Percentiles rank a stretch among this genome's conserved stretches.
phyloP scores from a whole-genome alignment of 2,888 invertebrate genomes.

The Athalia cordata region DNA sequence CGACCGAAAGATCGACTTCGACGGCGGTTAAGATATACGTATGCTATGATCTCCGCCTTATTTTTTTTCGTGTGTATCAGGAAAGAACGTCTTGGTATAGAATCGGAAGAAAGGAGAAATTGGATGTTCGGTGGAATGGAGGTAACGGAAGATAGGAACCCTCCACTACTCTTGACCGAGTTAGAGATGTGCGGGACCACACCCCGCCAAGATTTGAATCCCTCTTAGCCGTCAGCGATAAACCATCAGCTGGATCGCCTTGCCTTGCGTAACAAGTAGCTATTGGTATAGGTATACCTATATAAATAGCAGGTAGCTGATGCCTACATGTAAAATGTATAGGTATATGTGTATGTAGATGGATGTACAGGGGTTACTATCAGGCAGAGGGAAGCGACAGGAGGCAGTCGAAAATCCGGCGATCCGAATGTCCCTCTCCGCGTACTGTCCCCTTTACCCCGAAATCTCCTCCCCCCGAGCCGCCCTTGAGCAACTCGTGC shows the following conservation, averaged over 20 bases:
- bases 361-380: not conserved
- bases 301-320: no score
- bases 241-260: constrained; percentile 39
- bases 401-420: constrained; percentile 15
- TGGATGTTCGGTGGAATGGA: no score
- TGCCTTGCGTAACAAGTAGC: constrained; percentile 42
- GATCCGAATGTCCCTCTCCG: constrained; percentile 40
- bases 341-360: not conserved
- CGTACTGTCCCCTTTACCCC: not conserved
- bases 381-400: constrained; percentile 5
- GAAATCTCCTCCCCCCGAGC: constrained; percentile 54
- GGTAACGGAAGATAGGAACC: no score
- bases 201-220: constrained; percentile 19
- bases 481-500: constrained; percentile 33
- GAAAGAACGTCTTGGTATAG: no score
- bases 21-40: no score
- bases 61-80: no score
- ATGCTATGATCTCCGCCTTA: no score
- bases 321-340: no score
- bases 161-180: no score
- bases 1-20: not conserved
- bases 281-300: no score
- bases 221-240: constrained; percentile 33
- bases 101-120: no score
- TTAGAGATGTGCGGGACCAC: not conserved